Conservation (phyloP, 2,888 invertebrate genomes). For the Philonicus albiceps region DNA sequence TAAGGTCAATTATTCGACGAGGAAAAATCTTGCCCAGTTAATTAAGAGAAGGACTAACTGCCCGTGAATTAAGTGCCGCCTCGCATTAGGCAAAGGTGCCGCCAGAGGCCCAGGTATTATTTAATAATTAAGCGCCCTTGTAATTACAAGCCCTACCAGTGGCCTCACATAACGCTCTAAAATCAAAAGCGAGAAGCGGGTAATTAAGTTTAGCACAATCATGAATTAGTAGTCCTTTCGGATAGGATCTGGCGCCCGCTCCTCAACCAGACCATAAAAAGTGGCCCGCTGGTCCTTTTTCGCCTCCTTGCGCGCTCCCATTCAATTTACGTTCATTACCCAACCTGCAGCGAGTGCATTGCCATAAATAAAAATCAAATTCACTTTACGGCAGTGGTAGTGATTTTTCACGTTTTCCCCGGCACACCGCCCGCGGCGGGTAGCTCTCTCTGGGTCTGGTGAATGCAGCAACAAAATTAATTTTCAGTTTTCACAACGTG, state of each 20-base stretch:
- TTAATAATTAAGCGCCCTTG: constrained; percentile 34
- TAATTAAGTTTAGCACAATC: constrained; percentile 24
- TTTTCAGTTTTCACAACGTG: constrained; percentile 42
- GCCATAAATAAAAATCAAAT: constrained; percentile 43
- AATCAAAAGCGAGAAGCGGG: constrained; percentile 31
- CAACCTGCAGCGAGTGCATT: constrained; percentile 35
- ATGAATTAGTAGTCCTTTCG: constrained; percentile 30
- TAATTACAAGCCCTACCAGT: neutral
- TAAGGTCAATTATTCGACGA: constrained; percentile 5
- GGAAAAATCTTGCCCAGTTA: neutral
- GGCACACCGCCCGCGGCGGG: neutral
- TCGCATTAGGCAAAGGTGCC: neutral
- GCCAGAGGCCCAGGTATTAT: constrained; percentile 9
- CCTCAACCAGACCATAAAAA: neutral
- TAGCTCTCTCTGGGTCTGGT: neutral
- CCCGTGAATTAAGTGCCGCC: constrained; percentile 7
- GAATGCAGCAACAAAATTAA: constrained; percentile 37
- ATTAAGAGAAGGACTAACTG: constrained; percentile 9
- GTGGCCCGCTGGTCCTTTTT: neutral
- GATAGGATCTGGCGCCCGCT: neutral
- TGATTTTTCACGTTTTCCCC: constrained; percentile 39
- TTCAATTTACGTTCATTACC: constrained; percentile 40
- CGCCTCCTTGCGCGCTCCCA: constrained; percentile 24
- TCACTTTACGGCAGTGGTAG: constrained; percentile 38
- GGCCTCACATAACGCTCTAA: neutral